Conservation (phyloP, 2,797 vertebrate genomes). For the Lithobates pipiens region DNA sequence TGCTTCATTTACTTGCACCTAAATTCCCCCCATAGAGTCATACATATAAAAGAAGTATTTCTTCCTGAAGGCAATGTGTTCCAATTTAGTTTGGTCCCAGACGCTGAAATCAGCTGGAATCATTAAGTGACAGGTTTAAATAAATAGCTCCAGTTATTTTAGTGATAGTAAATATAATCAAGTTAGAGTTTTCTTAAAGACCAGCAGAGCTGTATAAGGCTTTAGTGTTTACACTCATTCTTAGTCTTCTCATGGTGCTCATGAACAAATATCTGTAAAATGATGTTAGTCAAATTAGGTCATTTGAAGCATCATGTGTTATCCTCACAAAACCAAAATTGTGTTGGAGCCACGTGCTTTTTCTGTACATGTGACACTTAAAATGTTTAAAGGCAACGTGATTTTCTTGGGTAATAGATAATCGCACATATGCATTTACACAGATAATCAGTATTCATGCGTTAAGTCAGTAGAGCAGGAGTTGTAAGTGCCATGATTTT, state of each 20-base stretch:
- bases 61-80: neutral
- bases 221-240: neutral
- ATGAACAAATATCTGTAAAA: neutral
- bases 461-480: neutral
- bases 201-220: neutral
- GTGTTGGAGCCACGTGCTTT: slow-evolving; percentile 17
- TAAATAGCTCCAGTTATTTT: neutral
- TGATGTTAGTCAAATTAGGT: slow-evolving; percentile 11
- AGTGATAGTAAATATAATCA: neutral
- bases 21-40: neutral
- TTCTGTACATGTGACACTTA: slow-evolving; percentile 1
- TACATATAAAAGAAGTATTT: neutral
- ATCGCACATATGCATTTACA: neutral
- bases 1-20: neutral
- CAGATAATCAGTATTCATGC: neutral
- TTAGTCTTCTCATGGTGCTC: neutral
- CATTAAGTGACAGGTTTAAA: neutral
- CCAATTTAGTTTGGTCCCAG: neutral
- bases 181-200: neutral
- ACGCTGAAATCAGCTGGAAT: neutral
- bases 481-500: no score
- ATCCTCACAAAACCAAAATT: slow-evolving; percentile 20
- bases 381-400: slow-evolving; percentile 11
- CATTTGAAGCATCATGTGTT: slow-evolving; percentile 33
- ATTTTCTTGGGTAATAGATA: neutral